Evolutionary conservation across 2,888 invertebrate species (phyloP).

Genomic region (Stenotaenia linearis): DNA sequence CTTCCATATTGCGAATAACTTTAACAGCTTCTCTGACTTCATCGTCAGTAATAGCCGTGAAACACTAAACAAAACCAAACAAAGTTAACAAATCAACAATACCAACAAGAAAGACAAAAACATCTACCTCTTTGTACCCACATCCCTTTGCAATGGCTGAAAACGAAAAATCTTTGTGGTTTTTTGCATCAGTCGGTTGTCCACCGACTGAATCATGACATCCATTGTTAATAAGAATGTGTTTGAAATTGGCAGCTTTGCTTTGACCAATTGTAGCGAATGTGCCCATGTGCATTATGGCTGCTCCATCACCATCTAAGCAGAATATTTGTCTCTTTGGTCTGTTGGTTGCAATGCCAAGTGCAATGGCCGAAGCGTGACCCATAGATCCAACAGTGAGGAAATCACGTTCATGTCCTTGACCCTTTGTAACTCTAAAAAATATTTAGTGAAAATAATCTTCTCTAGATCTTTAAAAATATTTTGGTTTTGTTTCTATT

Average conservation of each 20-base stretch:
- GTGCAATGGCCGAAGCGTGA: conserved; percentile 48
- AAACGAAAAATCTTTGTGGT: conserved; percentile 42
- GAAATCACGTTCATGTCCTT: conserved; percentile 49
- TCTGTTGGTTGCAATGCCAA: conserved; percentile 48
- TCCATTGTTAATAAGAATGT: conserved; percentile 50
- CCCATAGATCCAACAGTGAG: conserved; percentile 51
- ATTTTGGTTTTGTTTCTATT: too few species aligned
- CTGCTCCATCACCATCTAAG: conserved; percentile 49
- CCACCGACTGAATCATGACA: conserved; percentile 51
- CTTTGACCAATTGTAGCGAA: conserved; percentile 47
- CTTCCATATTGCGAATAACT: conserved; percentile 41
- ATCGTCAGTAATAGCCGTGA: conserved; percentile 42
- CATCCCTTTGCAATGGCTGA: conserved; percentile 43
- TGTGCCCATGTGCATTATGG: conserved; percentile 50
- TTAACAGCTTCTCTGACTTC: conserved; percentile 44
- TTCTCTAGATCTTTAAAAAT: too few species aligned
- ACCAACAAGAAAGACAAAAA: too few species aligned
- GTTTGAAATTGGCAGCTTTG: conserved; percentile 46
- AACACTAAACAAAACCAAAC: conserved; percentile 36
- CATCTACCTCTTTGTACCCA: conserved; percentile 47
- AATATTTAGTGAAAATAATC: too few species aligned
- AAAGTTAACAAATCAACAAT: background rate
- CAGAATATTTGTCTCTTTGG: conserved; percentile 47
- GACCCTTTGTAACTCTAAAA: conserved; percentile 42
- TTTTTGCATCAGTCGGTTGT: conserved; percentile 46